Evolutionary conservation across 2,113 vertebrate genomes (phyloP), one percentile per base, ranked within the genome.

Genomic region (Diadophis punctatus): DNA sequence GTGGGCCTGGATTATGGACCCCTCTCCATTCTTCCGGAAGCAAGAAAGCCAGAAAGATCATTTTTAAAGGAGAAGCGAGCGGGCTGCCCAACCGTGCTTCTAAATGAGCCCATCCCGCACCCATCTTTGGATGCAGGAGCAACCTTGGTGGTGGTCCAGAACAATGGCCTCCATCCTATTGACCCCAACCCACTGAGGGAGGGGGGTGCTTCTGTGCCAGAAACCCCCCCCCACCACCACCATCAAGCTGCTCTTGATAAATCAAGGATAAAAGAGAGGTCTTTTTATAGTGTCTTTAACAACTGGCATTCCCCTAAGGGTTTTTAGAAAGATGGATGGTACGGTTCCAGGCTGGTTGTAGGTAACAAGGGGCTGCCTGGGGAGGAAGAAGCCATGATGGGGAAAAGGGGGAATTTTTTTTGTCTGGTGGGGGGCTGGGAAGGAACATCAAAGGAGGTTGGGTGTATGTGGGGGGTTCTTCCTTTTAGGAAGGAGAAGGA

Each of bases 261-360:
- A 96, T 95, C 96, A 95, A 6, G 93, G 34, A 86, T 88, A 16
- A 80, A 46, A 93, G 89, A 68, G 92, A 53, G 90, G 55, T 49
- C 14, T 10, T 95, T 92, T 56, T 22, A 53, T 88, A 51, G 88
- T 12, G 3, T 43, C 93, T 56, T 87, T 51, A 34, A 86, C 92
- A 94, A 94, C 85, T 53, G 14, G 90, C 90, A 92, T 93, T 80
- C 94, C 94, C 92, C 94, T 48, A 49, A 63, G 86, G 93, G 92
- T 63, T 94, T 93, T 90, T 56, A 88, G 90, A 80, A 88, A 91
- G 86, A 91, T 89, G 93, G 91, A 93, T 91, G 60, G 88, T 86
- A 86, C 18, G 6, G 53, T 89, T 93, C 39, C 68, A 51, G 93
- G 90, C 68, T 63, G 58, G 27, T 48, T 43, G 90, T 51, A 85